Evolutionary conservation across 2,797 vertebrate species (phyloP), one percentile per base, ranked within the genome.

Genomic region (Chelon labrosus): DNA sequence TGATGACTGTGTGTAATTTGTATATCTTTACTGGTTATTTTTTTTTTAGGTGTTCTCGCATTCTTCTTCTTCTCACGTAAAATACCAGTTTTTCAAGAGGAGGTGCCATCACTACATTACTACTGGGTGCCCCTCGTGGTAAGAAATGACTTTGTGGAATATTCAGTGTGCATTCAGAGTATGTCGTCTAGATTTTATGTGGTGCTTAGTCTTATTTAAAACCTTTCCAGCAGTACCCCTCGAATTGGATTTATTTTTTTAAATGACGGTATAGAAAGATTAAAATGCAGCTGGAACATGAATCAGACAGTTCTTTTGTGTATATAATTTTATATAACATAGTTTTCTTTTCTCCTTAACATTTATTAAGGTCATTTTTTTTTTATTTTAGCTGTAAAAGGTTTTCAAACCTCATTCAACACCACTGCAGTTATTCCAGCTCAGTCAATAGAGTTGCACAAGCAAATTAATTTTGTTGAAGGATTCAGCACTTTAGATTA

Each of bases 121-220:
- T 96, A 96, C 93, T 99, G 97, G 97, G 94, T 99, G 22, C 98
- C 98, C 7, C 87, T 98, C 58, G 63, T 98, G 97, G 98, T 99
- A 94, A 97, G 97, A 39, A 66, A 63, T 60, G 55, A 1, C 41
- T 58, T 51, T 65, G 1, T 70, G 1, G 20, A 57, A 27, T 38
- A 0, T 37, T 76, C 5, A 39, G 11, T 54, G 41, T 22, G 12
- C 65, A 54, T 13, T 39, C 22, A 19, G 8, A 42, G 20, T 20
- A 42, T 54, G 39, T 10, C 1, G 35, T 63, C 12, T 22, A 67
- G 52, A 10, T 3, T 10, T 12, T 35, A 13, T 27, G 46, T 17
- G 27, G 5, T 31, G 31, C 9, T 50, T 19, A 7, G 13, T 44
- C 57, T 64, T 20, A 59, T 59, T 59, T 0, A 31, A 16, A 53